Base-by-base conservation (phyloP, 2,113 vertebrate species). In the Thunnus thynnus region DNA sequence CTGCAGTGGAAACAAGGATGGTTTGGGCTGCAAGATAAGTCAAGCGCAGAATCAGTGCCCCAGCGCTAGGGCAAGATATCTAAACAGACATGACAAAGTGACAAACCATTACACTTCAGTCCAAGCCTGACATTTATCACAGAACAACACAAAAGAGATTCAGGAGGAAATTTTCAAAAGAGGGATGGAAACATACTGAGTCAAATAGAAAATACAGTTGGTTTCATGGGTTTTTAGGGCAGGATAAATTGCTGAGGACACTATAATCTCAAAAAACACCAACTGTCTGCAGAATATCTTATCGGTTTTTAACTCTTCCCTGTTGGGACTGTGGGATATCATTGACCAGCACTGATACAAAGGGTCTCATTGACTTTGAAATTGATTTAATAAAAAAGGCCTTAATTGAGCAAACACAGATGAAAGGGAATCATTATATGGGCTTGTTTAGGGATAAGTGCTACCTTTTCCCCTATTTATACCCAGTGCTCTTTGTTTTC, bases 401-500 rank as follows among this genome's bases (percentile, higher is more conserved):
- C 52, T 81, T 86, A 82, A 86, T 67, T 73, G 60, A 81, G 57
- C 82, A 87, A 81, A 86, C 78, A 81, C 52, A 75, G 67, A 76
- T 63, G 8, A 85, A 87, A 80, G n/a, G 48, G 18, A 68, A 14
- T 84, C 61, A 73, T 82, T 86, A 78, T 18, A 3, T 70, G 48
- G 18, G 64, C 50, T 77, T 65, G 17, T 17, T 25, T 57, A 48
- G 46, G 62, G 62, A 69, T 77, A n/a, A 86, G 25, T 5, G 13
- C 14, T 80, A 54, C 32, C 46, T 20, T 62, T 57, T 52, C 0
- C 13, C 47, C 50, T 20, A 16, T 47, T 69, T 54, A 54, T 51
- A 27, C 8, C 58, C 54, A 71, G 1, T 16, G 36, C 5, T 60
- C 17, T 76, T 60, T 74, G 36, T 48, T 77, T 82, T 66, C 54